These are phyloP conservation scores for Lichenostomus cassidix DNA, from an alignment of 2,113 vertebrate species.

Conservation along the genomic window DNA sequence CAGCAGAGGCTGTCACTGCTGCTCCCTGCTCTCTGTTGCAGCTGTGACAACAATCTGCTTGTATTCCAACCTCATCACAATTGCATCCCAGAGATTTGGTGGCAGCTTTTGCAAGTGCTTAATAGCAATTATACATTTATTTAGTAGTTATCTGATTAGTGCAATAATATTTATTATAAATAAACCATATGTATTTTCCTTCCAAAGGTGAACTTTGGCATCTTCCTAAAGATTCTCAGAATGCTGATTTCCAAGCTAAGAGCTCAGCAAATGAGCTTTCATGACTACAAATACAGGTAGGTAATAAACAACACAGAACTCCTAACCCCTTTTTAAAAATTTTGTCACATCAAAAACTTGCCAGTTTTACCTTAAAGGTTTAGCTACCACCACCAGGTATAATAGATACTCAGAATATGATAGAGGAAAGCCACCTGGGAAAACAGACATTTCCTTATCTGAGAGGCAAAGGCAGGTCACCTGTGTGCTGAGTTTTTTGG, in stretches of 20 bases:
- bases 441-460: neutral
- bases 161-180: neutral
- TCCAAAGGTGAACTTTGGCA: slow-evolving; percentile 90
- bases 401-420: neutral
- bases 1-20: neutral
- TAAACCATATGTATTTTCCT: slow-evolving; percentile 27
- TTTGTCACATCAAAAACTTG: neutral
- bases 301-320: neutral
- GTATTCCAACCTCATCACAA: neutral
- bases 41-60: neutral
- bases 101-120: neutral
- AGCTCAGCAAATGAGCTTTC: slow-evolving; percentile 90
- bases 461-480: neutral
- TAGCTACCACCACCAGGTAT: neutral
- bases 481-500: neutral
- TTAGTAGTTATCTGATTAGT: neutral
- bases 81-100: neutral
- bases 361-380: neutral
- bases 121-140: neutral
- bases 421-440: neutral
- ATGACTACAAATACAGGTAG: slow-evolving; percentile 96
- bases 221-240: slow-evolving; percentile 93
- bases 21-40: neutral
- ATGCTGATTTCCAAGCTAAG: slow-evolving; percentile 93
- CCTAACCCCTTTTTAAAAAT: neutral